Conservation (phyloP, 2,113 vertebrate species). For the Plestiodon gilberti region DNA sequence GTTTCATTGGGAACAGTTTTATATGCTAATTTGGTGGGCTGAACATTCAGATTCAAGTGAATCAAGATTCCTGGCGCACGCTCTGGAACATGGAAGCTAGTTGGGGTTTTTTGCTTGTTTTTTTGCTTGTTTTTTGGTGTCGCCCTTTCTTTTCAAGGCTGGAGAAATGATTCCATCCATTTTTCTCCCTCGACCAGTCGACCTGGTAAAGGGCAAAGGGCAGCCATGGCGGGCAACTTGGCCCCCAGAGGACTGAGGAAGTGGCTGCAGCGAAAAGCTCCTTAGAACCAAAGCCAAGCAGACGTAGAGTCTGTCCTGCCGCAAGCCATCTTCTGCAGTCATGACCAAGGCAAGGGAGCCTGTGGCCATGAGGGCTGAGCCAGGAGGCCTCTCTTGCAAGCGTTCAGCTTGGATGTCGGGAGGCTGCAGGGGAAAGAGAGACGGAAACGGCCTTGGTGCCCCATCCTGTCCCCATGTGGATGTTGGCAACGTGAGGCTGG, state of each 20-base stretch:
- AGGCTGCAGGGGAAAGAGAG: too few relatives aligned
- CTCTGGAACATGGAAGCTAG: rapidly evolving
- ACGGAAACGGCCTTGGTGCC: too few relatives aligned
- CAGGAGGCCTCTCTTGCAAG: too few relatives aligned
- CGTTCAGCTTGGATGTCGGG: too few relatives aligned
- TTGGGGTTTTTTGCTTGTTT: not conserved
- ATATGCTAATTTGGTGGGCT: constrained; percentile 23
- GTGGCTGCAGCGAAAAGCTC: not conserved
- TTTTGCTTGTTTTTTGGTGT: not conserved
- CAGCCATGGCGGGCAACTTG: not conserved
- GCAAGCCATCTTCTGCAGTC: not conserved
- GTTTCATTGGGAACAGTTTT: not conserved
- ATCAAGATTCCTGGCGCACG: not conserved
- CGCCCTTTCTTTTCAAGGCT: not conserved
- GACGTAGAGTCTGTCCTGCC: not conserved
- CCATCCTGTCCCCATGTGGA: too few relatives aligned
- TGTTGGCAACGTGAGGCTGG: too few relatives aligned
- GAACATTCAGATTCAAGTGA: not conserved
- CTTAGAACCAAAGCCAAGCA: not conserved
- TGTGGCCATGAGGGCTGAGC: too few relatives aligned
- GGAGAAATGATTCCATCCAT: rapidly evolving
- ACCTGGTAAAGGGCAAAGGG: not conserved
- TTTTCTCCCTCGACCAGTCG: not conserved
- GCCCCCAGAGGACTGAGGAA: not conserved
- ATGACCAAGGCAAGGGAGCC: not conserved